phyloP scores from a whole-genome alignment of 2,888 invertebrate genomes.

The Linyphia triangularis region DNA sequence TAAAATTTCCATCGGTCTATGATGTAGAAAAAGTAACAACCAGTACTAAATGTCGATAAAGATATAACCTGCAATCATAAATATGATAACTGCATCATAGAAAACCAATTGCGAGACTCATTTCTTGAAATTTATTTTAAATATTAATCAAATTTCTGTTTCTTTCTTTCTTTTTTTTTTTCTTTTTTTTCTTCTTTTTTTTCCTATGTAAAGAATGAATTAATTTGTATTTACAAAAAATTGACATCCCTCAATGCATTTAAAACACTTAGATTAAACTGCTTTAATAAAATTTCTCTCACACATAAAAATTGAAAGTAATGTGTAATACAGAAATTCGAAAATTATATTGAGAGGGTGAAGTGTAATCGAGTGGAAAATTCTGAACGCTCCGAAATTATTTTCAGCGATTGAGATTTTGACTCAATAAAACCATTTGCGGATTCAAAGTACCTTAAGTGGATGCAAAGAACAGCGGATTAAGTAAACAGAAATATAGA shows the following conservation, averaged over 20 bases:
- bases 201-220: not conserved
- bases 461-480: slow-evolving; percentile 1
- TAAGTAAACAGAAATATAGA: not conserved
- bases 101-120: no score
- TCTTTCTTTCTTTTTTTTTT: no score
- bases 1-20: no score
- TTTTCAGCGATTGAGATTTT: slow-evolving; percentile 53
- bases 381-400: slow-evolving; percentile 13
- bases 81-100: no score
- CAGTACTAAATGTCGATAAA: no score
- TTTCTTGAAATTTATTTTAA: no score
- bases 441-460: slow-evolving; percentile 12
- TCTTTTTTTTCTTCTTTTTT: no score
- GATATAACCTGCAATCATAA: no score
- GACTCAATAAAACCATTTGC: slow-evolving; percentile 52
- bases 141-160: no score
- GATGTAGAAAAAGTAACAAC: no score
- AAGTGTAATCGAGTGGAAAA: slow-evolving; percentile 57
- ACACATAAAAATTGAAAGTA: not conserved
- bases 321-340: not conserved
- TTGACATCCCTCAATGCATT: slow-evolving; percentile 4
- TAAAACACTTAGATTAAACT: no score
- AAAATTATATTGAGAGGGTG: slow-evolving; percentile 1
- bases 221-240: not conserved
- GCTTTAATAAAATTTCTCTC: no score